Evolutionary conservation across 2,797 vertebrate species (phyloP), one percentile per base, ranked within the genome.

Genomic region (Paratrypauchen microcephalus): DNA sequence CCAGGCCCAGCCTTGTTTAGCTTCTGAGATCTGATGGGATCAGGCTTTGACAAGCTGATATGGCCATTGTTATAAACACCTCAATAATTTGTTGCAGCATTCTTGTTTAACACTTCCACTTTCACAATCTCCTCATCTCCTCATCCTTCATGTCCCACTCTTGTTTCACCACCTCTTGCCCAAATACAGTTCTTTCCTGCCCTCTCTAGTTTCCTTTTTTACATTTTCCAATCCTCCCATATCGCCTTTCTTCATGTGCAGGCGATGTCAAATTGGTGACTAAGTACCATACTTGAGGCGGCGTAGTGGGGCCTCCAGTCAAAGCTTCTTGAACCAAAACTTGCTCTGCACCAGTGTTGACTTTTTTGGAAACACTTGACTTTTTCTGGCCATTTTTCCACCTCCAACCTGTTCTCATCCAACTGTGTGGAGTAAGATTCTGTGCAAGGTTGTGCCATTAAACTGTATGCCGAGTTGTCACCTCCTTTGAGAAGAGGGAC

Each of bases 281-380:
- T 84, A 86, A 84, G 79, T 83, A 72, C 71, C 56, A 84, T 2
- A 83, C 88, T 81, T 45, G 66, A 65, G 84, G 86, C 89, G 78
- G 68, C 71, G 50, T 69, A 79, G 75, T 73, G 68, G 75, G 74
- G 74, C 87, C 21, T 79, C 80, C 76, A 76, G 84, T 90, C 83
- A 88, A 83, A 87, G 78, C 72, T 84, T 83, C 86, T 84, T 87
- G 79, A 82, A 84, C 73, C 72, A 76, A 75, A 84, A 84, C 88
- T 91, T 78, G 83, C 58, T 24, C 77, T 74, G 72, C 78, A 82
- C 79, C 67, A 72, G 68, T 73, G 69, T 78, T 70, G 41, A 45
- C 41, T 83, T 65, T 82, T 82, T 86, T 79, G 77, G 80, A 86
- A 83, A 86, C 87, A 78, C 77, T 85, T 83, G 83, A 86, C 82